These are phyloP conservation scores for Lasioglossum zephyrum DNA, from an alignment of 2,888 invertebrate genomes.

Conservation along the genomic window DNA sequence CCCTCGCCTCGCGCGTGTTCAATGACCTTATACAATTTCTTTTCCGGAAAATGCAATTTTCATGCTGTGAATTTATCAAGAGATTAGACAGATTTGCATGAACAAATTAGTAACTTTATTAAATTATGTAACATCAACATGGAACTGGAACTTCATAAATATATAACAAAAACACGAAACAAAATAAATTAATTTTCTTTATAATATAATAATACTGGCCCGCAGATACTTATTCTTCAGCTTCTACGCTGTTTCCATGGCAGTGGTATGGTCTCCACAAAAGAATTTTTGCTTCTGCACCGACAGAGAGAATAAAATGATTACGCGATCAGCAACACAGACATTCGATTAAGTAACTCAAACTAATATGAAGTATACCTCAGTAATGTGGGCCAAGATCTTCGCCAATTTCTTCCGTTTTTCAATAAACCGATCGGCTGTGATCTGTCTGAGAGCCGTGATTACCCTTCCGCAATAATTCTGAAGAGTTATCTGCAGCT, in stretches of 20 bases:
- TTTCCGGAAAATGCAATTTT: background rate
- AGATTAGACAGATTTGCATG: background rate
- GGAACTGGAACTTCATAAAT: background rate
- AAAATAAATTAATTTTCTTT: background rate
- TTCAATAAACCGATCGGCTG: background rate
- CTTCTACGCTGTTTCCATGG: background rate
- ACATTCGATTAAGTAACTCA: background rate
- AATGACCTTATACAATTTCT: background rate
- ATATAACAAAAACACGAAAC: background rate
- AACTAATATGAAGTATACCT: background rate
- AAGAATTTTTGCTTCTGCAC: background rate
- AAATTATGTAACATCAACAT: background rate
- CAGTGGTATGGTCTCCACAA: background rate
- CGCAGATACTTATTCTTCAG: background rate
- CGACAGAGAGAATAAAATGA: background rate
- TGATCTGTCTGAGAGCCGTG: background rate
- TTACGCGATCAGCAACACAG: background rate
- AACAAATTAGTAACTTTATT: background rate
- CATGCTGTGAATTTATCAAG: background rate
- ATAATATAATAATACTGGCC: background rate
- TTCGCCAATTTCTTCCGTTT: background rate
- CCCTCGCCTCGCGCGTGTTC: too few relatives aligned
- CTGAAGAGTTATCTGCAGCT: background rate
- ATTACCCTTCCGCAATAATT: background rate
- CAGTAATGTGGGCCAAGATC: background rate